A percentile compares a stretch with the other conserved stretches of the same genome.
Conservation (phyloP, 2,888 invertebrate species). For the Acanthopleura granulata region DNA sequence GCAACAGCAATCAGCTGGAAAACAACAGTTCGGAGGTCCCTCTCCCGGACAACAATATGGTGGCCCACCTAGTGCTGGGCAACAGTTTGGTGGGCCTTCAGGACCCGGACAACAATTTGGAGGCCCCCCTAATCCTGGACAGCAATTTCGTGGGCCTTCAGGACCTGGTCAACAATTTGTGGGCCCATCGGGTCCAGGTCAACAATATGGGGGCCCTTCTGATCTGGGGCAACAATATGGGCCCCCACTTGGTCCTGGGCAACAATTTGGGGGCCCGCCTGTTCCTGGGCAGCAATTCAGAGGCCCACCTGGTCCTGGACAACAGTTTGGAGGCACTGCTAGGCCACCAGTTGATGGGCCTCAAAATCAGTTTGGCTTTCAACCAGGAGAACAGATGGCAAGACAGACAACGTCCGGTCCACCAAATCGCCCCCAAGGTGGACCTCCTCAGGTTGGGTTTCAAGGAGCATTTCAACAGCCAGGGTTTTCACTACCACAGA, state of each 20-base stretch:
- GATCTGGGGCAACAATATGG: background rate
- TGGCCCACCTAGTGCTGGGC: background rate
- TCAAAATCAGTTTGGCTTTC: background rate
- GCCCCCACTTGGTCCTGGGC: background rate
- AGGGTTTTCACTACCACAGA: conserved; percentile 14
- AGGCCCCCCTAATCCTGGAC: background rate
- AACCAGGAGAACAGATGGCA: background rate
- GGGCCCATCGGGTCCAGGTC: background rate
- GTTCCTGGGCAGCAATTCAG: background rate
- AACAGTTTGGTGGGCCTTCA: background rate
- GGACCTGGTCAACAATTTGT: background rate
- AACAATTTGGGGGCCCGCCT: conserved; percentile 8
- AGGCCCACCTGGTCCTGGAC: background rate
- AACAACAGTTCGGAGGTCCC: background rate
- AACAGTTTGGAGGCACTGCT: conserved; percentile 1
- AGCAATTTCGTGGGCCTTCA: background rate
- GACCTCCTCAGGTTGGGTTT: background rate
- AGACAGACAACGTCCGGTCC: background rate
- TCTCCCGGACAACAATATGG: background rate
- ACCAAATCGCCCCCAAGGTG: background rate
- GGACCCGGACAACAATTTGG: background rate
- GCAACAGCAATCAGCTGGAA: background rate
- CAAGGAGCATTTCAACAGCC: conserved; percentile 25
- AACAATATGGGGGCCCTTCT: background rate
- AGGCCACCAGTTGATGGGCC: background rate